Conservation (phyloP, 37 sponge, comb jelly and placozoan species). For the Cladorhizidae sp. region DNA sequence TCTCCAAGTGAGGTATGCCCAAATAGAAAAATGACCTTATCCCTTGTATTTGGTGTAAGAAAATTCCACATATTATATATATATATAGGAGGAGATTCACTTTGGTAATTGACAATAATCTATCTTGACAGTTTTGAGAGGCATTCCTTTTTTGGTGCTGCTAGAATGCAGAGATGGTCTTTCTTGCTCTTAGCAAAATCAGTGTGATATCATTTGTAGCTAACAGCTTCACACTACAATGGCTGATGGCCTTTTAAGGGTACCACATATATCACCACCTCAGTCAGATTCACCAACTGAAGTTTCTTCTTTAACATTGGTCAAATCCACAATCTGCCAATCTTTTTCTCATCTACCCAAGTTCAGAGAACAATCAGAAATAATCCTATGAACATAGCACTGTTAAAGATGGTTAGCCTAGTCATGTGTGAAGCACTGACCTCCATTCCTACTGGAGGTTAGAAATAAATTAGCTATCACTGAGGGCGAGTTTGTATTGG, state of each 20-base stretch:
- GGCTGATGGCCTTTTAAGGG: conserved; percentile 15
- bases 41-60: conserved; percentile 28
- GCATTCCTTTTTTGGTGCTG: conserved; percentile 12
- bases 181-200: conserved; percentile 16
- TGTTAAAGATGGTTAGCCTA: conserved; percentile 16
- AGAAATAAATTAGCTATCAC: neutral
- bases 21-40: conserved; percentile 35
- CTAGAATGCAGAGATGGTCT: conserved; percentile 38
- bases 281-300: neutral
- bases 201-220: conserved; percentile 11
- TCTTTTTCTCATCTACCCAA: neutral
- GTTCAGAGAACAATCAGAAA: conserved; percentile 1
- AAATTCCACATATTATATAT: conserved; percentile 30
- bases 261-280: neutral
- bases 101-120: conserved; percentile 23
- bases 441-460: conserved; percentile 1
- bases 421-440: conserved; percentile 11
- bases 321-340: neutral
- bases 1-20: conserved; percentile 19
- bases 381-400: conserved; percentile 46
- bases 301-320: neutral
- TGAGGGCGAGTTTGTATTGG: conserved; percentile 34
- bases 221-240: conserved; percentile 9
- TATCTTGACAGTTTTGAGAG: conserved; percentile 7
- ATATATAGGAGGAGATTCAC: neutral